A percentile compares a stretch with the other conserved stretches of the same genome.
Conservation (phyloP, 2,797 vertebrate genomes). For the Gila robusta region DNA sequence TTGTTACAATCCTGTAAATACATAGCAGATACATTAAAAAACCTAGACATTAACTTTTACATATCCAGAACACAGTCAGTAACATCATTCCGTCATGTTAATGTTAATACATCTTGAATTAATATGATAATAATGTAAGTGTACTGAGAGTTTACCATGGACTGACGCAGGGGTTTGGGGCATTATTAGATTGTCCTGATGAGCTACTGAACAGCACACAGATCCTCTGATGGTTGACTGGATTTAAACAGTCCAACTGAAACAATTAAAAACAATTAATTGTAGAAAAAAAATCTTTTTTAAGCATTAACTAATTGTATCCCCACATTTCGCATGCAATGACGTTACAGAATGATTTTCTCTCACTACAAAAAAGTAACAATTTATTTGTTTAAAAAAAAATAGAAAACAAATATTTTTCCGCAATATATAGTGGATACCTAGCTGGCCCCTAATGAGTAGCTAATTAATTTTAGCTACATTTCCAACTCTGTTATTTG, state of each 20-base stretch:
- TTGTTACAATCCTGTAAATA: conserved; percentile 92
- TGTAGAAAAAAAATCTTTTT: background rate
- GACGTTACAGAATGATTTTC: background rate
- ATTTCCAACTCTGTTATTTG: background rate
- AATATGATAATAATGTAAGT: background rate
- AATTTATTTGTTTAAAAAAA: background rate
- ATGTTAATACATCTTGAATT: background rate
- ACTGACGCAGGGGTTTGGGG: conserved; percentile 97
- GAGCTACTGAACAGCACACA: conserved; percentile 99
- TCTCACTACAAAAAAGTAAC: background rate
- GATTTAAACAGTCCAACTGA: conserved; percentile 94
- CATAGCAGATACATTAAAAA: background rate
- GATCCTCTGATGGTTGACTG: conserved; percentile 93
- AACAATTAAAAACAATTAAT: conserved; percentile 53
- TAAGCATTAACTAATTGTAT: background rate
- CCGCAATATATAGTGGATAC: background rate
- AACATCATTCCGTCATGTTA: background rate
- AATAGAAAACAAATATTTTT: background rate
- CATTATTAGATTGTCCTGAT: conserved; percentile 93
- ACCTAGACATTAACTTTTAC: background rate
- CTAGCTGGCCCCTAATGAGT: background rate
- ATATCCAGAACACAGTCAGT: background rate
- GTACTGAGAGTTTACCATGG: conserved; percentile 85
- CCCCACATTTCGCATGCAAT: background rate
- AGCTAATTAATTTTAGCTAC: background rate